Evolutionary conservation across 2,113 vertebrate species (phyloP), one percentile per base, ranked within the genome.

Genomic region (Arizona elegans): DNA sequence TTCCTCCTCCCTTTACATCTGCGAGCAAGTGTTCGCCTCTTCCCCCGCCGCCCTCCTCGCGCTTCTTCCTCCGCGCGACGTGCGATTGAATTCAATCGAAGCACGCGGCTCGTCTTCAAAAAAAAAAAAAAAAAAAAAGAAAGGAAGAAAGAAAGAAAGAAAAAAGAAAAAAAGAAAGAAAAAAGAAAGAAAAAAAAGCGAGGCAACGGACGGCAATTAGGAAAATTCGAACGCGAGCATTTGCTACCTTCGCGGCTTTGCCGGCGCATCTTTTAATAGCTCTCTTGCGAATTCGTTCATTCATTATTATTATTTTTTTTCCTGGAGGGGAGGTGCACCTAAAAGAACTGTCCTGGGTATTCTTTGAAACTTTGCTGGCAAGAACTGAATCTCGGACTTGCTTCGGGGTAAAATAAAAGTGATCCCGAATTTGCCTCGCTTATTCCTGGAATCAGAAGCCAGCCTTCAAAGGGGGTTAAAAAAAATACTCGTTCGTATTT

Each of bases 261-360:
- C 94, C 93, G 1, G 21, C 86, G 91, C 95, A 91, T 94, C 96
- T 96, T 62, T 92, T 93, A 75, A 52, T 12, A 17, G 55, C 1
- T 3, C 92, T 38, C 12, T 55, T 85, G 38, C 15, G 59, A 29
- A 88, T 55, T 54, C 87, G 62, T 94, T 70, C 70, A 11, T 11
- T 92, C 59, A 29, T 59, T 56, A 15, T 15, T 53, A 10, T 54
- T 47, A 43, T 55, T 58, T 59, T 24, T 81, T 86, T 94, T 24
- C 43, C 55, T 81, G 33, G n/a, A 29, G 5, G 53, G 52, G 87
- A 38, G 87, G 53, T 1, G 53, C 38, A 3, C 50, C 9, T 47
- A 81, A 94, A 93, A 90, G 89, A 87, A 94, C 94, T 89, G 81
- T 52, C 62, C 17, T 90, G 10, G 47, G 90, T 50, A 8, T 95